Evolutionary conservation across 2,888 invertebrate genomes (phyloP).

Genomic region (Beris morrisii): DNA sequence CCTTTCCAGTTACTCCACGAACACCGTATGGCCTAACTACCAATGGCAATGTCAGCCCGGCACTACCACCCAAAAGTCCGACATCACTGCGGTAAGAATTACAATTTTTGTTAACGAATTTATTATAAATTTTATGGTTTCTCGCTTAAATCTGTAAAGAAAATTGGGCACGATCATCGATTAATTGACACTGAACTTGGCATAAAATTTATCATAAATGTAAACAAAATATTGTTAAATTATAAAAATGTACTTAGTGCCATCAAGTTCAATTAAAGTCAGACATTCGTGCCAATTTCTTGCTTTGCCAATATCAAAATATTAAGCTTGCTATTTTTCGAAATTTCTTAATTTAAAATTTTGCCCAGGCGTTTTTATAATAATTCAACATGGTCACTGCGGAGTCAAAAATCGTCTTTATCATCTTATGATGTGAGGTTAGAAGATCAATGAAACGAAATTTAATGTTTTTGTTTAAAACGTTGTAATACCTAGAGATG

Average conservation of each 20-base stretch:
- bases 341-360: not conserved
- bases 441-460: conserved; percentile 32
- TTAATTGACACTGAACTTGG: too few species aligned
- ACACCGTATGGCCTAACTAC: conserved; percentile 69
- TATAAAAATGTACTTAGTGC: not conserved
- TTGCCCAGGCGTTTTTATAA: conserved; percentile 43
- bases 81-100: conserved; percentile 65
- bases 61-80: conserved; percentile 81
- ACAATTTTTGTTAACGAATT: conserved; percentile 12
- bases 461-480: not conserved
- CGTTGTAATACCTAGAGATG: not conserved
- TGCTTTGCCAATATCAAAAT: not conserved
- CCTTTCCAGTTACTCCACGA: conserved; percentile 89
- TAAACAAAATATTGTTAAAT: too few species aligned
- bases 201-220: too few species aligned
- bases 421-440: conserved; percentile 46
- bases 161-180: not conserved
- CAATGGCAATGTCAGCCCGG: conserved; percentile 72
- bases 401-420: conserved; percentile 44
- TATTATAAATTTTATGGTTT: conserved; percentile 4
- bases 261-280: not conserved
- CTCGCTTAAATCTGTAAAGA: not conserved
- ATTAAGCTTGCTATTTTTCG: not conserved
- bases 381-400: conserved; percentile 46
- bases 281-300: not conserved